phyloP scores from a whole-genome alignment of 1,140 invertebrate species.

The Apocrypta bakeri region DNA sequence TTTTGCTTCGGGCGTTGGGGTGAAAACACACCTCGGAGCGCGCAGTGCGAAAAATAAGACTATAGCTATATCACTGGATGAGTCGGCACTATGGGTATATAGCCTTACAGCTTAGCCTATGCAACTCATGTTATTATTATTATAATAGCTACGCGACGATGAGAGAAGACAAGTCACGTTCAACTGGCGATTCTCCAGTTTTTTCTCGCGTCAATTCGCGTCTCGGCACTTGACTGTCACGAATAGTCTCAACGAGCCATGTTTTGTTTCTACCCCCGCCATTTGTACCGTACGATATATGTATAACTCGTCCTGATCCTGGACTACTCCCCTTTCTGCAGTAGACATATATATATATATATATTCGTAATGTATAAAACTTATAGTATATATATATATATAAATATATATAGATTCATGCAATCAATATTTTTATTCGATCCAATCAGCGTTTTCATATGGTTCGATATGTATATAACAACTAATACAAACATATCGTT shows the following conservation, averaged over 20 bases:
- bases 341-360: too few relatives aligned
- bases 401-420: too few relatives aligned
- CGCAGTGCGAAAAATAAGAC: background rate
- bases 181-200: background rate
- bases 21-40: background rate
- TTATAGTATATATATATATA: too few relatives aligned
- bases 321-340: too few relatives aligned
- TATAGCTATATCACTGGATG: constrained; percentile 17
- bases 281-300: too few relatives aligned
- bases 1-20: background rate
- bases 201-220: background rate
- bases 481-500: too few relatives aligned
- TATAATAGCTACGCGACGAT: background rate
- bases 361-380: too few relatives aligned
- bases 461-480: too few relatives aligned
- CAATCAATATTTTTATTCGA: too few relatives aligned
- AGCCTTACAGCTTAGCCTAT: background rate
- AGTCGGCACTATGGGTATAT: constrained; percentile 35
- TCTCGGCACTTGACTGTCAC: background rate
- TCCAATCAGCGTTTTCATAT: too few relatives aligned
- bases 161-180: background rate
- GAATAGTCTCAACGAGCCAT: background rate
- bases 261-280: too few relatives aligned
- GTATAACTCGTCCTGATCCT: too few relatives aligned
- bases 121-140: background rate